Evolutionary conservation across 2,888 invertebrate genomes (phyloP).

Genomic region (Mechanitis messenoides): DNA sequence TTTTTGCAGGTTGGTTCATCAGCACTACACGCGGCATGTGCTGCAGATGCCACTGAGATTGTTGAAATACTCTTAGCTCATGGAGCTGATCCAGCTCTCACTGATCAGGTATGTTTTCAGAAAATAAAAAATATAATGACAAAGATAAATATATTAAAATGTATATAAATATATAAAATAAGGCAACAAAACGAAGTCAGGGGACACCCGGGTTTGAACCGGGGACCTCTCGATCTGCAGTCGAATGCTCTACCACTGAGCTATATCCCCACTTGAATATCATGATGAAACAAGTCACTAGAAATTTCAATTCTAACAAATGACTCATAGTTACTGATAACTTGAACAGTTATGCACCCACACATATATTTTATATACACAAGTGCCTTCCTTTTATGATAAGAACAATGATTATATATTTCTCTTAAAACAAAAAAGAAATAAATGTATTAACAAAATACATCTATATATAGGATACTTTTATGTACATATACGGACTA

Average conservation of each 20-base stretch:
- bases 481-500: too few species aligned
- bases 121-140: background rate
- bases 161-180: slow-evolving; percentile 14
- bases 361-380: background rate
- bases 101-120: slow-evolving; percentile 78
- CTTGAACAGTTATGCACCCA: background rate
- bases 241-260: slow-evolving; percentile 72
- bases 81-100: slow-evolving; percentile 83
- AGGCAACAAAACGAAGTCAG: slow-evolving; percentile 31
- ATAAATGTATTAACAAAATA: too few species aligned
- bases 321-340: slow-evolving; percentile 8
- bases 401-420: too few species aligned
- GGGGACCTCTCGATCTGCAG: slow-evolving; percentile 71
- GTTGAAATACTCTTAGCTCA: slow-evolving; percentile 81
- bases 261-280: slow-evolving; percentile 53
- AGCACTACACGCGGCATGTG: slow-evolving; percentile 85
- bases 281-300: background rate
- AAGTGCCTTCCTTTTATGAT: background rate
- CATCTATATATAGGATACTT: too few species aligned
- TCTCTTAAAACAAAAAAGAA: too few species aligned
- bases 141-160: background rate
- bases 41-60: slow-evolving; percentile 82
- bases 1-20: slow-evolving; percentile 79
- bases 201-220: slow-evolving; percentile 72
- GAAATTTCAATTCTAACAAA: background rate